Conservation (phyloP, 23 tunicate genomes). For the Corella eumyota region DNA sequence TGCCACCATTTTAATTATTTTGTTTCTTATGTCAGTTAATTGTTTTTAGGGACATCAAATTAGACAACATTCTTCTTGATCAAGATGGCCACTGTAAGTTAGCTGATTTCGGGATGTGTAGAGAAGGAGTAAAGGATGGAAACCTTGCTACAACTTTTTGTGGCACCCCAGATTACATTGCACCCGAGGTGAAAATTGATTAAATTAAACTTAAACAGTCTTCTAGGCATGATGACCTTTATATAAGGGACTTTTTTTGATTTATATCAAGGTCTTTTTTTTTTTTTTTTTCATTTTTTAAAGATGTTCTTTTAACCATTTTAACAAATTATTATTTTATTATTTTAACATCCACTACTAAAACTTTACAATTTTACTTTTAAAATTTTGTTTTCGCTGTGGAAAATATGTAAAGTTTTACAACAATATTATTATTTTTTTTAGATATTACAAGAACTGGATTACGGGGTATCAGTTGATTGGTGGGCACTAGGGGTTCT, state of each 20-base stretch:
- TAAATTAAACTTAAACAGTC: too few species aligned
- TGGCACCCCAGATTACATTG: constrained; percentile 93
- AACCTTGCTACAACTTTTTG: constrained; percentile 90
- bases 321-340: too few species aligned
- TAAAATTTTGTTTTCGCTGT: too few species aligned
- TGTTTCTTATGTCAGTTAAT: too few species aligned
- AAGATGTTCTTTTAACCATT: too few species aligned
- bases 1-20: too few species aligned
- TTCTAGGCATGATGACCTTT: not conserved
- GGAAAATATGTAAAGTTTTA: too few species aligned
- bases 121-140: constrained; percentile 81
- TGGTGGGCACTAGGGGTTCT: constrained; percentile 99
- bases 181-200: constrained; percentile 61
- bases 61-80: constrained; percentile 83
- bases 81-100: constrained; percentile 84
- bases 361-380: too few species aligned
- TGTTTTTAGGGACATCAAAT: constrained; percentile 84
- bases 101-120: constrained; percentile 94
- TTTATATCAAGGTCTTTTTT: not conserved
- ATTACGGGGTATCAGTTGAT: constrained; percentile 91
- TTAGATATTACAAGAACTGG: constrained; percentile 90
- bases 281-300: not conserved
- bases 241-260: not conserved
- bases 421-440: too few species aligned
- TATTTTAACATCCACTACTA: too few species aligned